phyloP scores from a whole-genome alignment of 2,888 invertebrate genomes.

The Epirrhoe alternata region DNA sequence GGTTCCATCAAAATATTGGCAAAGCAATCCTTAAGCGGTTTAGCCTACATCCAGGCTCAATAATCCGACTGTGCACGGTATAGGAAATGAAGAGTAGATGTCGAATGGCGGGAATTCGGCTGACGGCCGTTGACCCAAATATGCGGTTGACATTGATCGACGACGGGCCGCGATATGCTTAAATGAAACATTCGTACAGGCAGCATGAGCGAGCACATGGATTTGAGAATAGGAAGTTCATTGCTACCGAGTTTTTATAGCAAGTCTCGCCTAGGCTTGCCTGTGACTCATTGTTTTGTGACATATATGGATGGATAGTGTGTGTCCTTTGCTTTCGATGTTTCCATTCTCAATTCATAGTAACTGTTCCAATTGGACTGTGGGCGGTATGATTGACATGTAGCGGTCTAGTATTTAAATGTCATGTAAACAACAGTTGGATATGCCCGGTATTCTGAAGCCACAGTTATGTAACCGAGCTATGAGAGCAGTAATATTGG shows the following conservation, averaged over 20 bases:
- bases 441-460: constrained; percentile 56
- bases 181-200: constrained; percentile 68
- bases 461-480: constrained; percentile 64
- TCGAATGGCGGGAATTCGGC: constrained; percentile 72
- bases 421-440: constrained; percentile 55
- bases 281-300: constrained; percentile 62
- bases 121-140: constrained; percentile 82
- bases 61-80: constrained; percentile 58
- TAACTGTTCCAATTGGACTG: constrained; percentile 14
- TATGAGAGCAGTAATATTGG: constrained; percentile 65
- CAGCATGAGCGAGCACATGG: constrained; percentile 54
- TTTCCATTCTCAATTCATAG: constrained; percentile 25
- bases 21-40: constrained; percentile 14
- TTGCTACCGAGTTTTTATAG: constrained; percentile 70
- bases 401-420: constrained; percentile 44
- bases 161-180: constrained; percentile 75
- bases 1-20: constrained; percentile 4
- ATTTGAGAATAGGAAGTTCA: constrained; percentile 75
- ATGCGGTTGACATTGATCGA: constrained; percentile 84
- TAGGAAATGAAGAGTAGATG: constrained; percentile 73
- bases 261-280: constrained; percentile 63
- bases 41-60: constrained; percentile 31
- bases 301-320: constrained; percentile 36
- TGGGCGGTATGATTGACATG: constrained; percentile 20
- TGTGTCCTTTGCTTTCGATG: constrained; percentile 52